A percentile compares a stretch with the other conserved stretches of the same genome.
Evolutionary conservation across 1,140 invertebrate genomes (phyloP).

Genomic region (Sarcophaga bullata): DNA sequence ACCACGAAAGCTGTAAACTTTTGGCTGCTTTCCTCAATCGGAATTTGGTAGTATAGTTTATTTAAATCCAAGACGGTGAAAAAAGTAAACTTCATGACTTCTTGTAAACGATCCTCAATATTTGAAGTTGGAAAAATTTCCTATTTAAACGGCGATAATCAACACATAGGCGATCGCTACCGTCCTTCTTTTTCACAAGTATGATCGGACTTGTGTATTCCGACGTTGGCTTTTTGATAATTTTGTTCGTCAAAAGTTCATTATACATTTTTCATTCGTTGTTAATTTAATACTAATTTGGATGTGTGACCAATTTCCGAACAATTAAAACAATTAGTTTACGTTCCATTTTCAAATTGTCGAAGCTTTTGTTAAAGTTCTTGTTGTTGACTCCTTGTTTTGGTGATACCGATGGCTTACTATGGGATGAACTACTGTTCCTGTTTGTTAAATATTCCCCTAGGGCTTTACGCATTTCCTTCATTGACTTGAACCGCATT

Average conservation of each 20-base stretch:
- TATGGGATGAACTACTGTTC: background rate
- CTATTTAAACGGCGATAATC: conserved; percentile 67
- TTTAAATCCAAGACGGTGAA: conserved; percentile 63
- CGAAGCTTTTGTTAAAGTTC: background rate
- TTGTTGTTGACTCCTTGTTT: background rate
- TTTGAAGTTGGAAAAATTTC: conserved; percentile 48
- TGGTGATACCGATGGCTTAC: background rate
- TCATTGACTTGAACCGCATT: no score
- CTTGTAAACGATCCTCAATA: no score
- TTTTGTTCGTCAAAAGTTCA: no score
- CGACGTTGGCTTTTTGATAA: no score
- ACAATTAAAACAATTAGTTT: no score
- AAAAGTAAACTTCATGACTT: conserved; percentile 42
- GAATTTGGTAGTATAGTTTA: conserved; percentile 67
- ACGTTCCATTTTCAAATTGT: no score
- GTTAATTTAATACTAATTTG: conserved; percentile 42
- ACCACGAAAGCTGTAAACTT: conserved; percentile 65
- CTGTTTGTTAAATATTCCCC: background rate
- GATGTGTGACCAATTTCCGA: no score
- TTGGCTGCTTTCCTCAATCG: conserved; percentile 53
- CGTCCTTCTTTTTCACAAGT: no score
- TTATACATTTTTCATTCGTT: no score
- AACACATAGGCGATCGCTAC: conserved; percentile 56
- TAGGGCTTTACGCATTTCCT: background rate
- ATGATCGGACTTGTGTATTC: no score